phyloP scores from a whole-genome alignment of 2,888 invertebrate genomes.

The Pecten maximus region DNA sequence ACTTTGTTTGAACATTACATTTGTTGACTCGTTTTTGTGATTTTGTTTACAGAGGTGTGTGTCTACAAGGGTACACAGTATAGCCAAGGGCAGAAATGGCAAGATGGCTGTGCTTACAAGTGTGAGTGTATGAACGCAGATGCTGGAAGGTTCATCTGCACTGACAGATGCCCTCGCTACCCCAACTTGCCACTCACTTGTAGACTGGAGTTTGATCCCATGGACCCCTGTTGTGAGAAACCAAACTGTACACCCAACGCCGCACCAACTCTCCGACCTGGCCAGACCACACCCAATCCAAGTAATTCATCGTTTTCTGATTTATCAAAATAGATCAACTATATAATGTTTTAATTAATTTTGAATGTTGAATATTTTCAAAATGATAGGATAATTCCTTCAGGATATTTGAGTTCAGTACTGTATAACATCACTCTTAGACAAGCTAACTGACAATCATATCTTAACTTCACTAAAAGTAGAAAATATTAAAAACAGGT shows the following conservation, averaged over 20 bases:
- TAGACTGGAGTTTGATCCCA: conserved; percentile 61
- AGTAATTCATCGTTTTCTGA: not conserved
- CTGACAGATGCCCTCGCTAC: conserved; percentile 67
- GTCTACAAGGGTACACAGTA: conserved; percentile 69
- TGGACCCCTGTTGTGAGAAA: conserved; percentile 68
- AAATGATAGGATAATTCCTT: too few species aligned
- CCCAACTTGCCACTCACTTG: conserved; percentile 65
- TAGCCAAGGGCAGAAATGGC: conserved; percentile 70
- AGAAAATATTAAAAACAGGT: not conserved
- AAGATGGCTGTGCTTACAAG: conserved; percentile 68
- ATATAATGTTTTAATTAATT: not conserved
- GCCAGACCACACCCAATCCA: conserved; percentile 31
- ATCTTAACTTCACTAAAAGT: not conserved
- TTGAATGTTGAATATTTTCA: too few species aligned
- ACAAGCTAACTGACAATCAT: too few species aligned
- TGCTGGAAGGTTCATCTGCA: conserved; percentile 63
- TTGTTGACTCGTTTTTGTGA: not conserved
- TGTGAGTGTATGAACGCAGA: conserved; percentile 63
- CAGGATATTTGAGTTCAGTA: too few species aligned
- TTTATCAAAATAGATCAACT: not conserved
- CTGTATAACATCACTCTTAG: too few species aligned
- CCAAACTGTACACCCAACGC: conserved; percentile 59
- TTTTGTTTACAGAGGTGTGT: conserved; percentile 59
- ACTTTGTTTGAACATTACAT: too few species aligned
- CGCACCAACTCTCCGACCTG: conserved; percentile 51